Evolutionary conservation across 2,888 invertebrate genomes (phyloP), one percentile per base, ranked within the genome.

Genomic region (Leistus spinibarbis): DNA sequence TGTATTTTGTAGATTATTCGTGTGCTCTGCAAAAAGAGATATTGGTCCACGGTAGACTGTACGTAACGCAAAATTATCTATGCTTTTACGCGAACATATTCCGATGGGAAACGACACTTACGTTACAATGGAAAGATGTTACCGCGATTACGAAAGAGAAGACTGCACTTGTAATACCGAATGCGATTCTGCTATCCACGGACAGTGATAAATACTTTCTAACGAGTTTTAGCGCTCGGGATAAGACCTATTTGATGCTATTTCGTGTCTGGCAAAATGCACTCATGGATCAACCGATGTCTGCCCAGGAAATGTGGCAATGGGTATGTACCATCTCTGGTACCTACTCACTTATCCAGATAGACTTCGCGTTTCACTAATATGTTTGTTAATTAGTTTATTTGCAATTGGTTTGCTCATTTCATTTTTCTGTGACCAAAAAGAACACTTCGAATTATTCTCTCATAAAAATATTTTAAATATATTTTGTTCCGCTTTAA

Each of bases 41-140:
- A 82, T 88, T 99, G 77, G 94, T 95, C 5, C 99, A 99, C 84
- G 99, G 99, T 16, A 91, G 98, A 23, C 89, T 99, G 81, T 99
- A 98, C 88, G 94, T 98, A 65, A 96, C 98, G 0, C 96, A 96
- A 87, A 95, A 95, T 86, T 96, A 95, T 89, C 90, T 98, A 77
- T 98, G 98, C 86, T 99, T 99, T 88, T 95, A 98, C 88, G 97
- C 98, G 20, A 98, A 97, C 86, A 98, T 99, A 83, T 97, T 99
- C 86, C 92, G 96, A 81, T 98, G 97, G 97, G 97, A 98, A 87
- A 98, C 97, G 4, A 90, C 90, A 83, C 89, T 97, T 77, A 91
- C 91, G 69, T 89, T 98, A 69, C 91, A 92, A 80, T 96, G 96
- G 92, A 95, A 93, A 84, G 97, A 98, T 82, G 94, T 99, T 76